Base-by-base conservation (phyloP, 2,797 vertebrate genomes). In the Tamandua tetradactyla region DNA sequence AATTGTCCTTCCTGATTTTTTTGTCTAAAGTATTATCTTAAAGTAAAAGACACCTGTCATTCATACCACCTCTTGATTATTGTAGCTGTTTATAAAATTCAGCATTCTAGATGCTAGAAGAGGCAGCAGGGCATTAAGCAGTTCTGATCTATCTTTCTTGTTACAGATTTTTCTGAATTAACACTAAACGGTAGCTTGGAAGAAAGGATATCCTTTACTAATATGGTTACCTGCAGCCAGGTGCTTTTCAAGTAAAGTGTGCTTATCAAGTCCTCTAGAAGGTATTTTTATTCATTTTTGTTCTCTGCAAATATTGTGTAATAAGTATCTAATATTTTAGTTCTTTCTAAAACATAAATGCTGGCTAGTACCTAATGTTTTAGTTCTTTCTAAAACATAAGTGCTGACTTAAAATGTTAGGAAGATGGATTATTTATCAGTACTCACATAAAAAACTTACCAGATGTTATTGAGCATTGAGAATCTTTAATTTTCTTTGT, bases 141-240 rank as follows among this genome's bases (percentile, higher is more conserved):
- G 0, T 87, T 92, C 59, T 97, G 42, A 76, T 62, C 20, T 42
- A 0, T 76, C 75, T 91, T 93, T 95, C 42, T 88, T 20, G 57
- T 97, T 97, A 18, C 97, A 99, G 99, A 98, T 97, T 92, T 98
- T 30, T 98, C 98, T 13, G 98, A 99, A 90, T 98, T 98, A 40
- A 98, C 98, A 0, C 82, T 98, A 7, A 98, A 98, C 9, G 97
- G 96, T 55, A 98, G 98, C 94, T 93, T 80, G 27, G 99, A 99
- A 81, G 99, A 99, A 74, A 98, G 97, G 2, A 91, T 96, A n/a
- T 98, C 98, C 97, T 99, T 98, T 96, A 98, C 98, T 88, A 98
- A 98, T 64, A 44, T 96, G 97, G 96, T 98, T 85, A 98, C 98
- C 97, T 99, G 99, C 97, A 99, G 99, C 97, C 99, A 99, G 47